Percentiles rank a stretch among this genome's conserved stretches.
Conservation (phyloP, 2,797 vertebrate species). For the Sciurus vulgaris region DNA sequence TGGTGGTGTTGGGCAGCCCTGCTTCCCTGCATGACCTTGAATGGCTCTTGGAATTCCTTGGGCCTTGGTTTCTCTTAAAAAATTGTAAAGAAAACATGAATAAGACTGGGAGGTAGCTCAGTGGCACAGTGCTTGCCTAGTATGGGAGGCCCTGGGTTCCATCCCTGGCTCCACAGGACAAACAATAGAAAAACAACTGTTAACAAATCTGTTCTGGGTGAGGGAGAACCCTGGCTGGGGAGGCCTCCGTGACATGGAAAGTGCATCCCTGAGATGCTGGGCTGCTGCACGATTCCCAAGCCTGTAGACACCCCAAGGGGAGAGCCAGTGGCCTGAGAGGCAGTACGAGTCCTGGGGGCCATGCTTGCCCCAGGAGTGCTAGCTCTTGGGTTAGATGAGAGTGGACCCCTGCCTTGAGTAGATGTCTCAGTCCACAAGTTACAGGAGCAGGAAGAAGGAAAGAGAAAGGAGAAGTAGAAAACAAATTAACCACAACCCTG, state of each 20-base stretch:
- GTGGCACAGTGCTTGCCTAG: too few relatives aligned
- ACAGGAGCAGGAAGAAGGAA: neutral
- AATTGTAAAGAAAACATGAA: neutral
- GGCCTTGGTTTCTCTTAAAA: neutral
- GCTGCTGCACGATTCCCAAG: rapidly evolving
- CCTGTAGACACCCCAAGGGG: neutral
- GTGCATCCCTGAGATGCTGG: neutral
- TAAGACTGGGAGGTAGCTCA: neutral
- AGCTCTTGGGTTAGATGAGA: neutral
- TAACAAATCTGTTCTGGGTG: neutral
- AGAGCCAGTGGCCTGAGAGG: neutral
- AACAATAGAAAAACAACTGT: neutral
- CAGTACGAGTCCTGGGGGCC: rapidly evolving
- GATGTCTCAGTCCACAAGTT: neutral
- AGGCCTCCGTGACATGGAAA: neutral
- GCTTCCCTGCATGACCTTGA: neutral
- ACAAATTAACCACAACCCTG: neutral
- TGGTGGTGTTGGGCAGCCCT: neutral
- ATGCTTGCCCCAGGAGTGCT: neutral
- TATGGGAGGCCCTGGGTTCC: neutral
- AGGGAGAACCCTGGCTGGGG: neutral
- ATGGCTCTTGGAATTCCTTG: neutral
- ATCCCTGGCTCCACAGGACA: neutral
- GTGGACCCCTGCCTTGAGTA: neutral
- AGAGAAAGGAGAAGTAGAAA: neutral